Conservation (phyloP, 2,113 vertebrate genomes). For the Channa argus region DNA sequence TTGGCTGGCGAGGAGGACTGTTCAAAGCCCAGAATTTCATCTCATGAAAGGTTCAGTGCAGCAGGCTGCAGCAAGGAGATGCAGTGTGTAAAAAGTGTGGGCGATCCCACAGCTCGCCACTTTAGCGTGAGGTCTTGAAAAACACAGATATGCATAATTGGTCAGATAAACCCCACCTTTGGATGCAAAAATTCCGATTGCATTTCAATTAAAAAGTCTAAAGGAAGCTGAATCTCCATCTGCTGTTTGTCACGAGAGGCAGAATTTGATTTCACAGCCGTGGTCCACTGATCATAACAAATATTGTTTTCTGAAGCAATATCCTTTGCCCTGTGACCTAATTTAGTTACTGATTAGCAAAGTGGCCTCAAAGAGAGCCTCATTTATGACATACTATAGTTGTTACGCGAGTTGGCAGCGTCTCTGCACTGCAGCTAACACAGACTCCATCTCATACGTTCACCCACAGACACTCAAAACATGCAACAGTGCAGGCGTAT, state of each 20-base stretch:
- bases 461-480: slow-evolving; percentile 36
- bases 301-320: slow-evolving; percentile 23
- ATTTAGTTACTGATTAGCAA: slow-evolving; percentile 50
- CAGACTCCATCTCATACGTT: slow-evolving; percentile 50
- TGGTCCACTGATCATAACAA: slow-evolving; percentile 22
- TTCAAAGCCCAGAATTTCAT: slow-evolving; percentile 81
- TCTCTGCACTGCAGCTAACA: slow-evolving; percentile 67
- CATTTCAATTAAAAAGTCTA: neutral
- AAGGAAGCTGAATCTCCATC: neutral
- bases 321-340: slow-evolving; percentile 40
- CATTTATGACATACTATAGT: slow-evolving; percentile 21
- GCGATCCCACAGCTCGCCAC: slow-evolving; percentile 50
- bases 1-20: slow-evolving; percentile 75
- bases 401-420: slow-evolving; percentile 21
- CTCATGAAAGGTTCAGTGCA: slow-evolving; percentile 80
- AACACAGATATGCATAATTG: slow-evolving; percentile 32
- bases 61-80: slow-evolving; percentile 78
- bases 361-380: slow-evolving; percentile 11
- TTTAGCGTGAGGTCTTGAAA: slow-evolving; percentile 43
- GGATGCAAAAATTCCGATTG: neutral
- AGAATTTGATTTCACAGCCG: slow-evolving; percentile 1
- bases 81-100: slow-evolving; percentile 69
- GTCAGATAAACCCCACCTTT: slow-evolving; percentile 7
- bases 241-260: slow-evolving; percentile 4
- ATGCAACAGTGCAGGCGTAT: slow-evolving; percentile 39